Evolutionary conservation across 2,797 vertebrate species (phyloP), one percentile per base, ranked within the genome.

Genomic region (Rhinatrema bivittatum): DNA sequence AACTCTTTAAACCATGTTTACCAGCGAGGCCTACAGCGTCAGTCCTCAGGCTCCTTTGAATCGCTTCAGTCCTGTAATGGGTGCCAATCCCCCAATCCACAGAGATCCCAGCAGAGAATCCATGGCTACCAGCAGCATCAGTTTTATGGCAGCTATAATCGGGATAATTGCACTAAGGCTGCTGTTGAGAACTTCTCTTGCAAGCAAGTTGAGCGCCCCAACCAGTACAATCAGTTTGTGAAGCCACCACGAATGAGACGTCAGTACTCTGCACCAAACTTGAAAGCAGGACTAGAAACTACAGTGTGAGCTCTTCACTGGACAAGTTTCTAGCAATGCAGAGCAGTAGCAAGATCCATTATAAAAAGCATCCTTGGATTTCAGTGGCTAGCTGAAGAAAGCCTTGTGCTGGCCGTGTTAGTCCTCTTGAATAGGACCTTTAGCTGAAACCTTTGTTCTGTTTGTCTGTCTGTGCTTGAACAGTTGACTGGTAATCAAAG

Each of bases 261-360:
- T 38, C 96, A 99, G 40, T 68, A 91, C 77, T 99, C 96, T 2
- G 93, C 88, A 3, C 96, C 96, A 9, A 97, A 98, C 73, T 89
- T 99, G 58, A 98, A 98, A 81, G 62, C 88, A 53, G 87, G 91
- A 63, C 85, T 84, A 65, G 96, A 99, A 79, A 98, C 95, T 1
- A 71, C 88, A 7, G 94, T 99, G 39, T 99, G 79, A 92, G 32
- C 16, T 12, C 16, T 16, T 30, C 14, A 37, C 21, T 39, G 60
- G 60, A 48, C 49, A 20, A 29, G 48, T 31, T 15, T 35, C 55
- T 49, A 52, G 33, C 56, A 53, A 29, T 23, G 44, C 56, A 33
- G 12, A 43, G 11, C 21, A 7, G 20, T 18, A 42, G 5, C 38
- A 2, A 10, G n/a, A n/a, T n/a, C n/a, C n/a, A n/a, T n/a, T n/a